Conservation (phyloP, 2,888 invertebrate genomes). For the Noctua janthe region DNA sequence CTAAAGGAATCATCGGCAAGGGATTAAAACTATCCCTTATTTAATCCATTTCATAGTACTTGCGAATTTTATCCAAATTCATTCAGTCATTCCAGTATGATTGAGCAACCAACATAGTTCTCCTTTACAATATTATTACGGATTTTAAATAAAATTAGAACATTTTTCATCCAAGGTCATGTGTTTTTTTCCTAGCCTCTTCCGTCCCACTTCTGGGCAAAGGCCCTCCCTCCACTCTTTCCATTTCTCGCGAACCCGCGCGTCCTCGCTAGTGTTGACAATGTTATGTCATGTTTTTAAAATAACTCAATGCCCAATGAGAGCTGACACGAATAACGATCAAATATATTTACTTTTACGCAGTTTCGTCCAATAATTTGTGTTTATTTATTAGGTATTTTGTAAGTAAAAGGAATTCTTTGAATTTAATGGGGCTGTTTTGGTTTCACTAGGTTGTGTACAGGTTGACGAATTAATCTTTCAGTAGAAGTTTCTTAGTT, state of each 20-base stretch:
- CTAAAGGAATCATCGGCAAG: neutral
- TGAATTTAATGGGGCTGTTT: conserved; percentile 1
- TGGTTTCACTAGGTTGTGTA: neutral
- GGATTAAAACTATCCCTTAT: neutral
- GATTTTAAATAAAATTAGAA: neutral
- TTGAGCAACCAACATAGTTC: neutral
- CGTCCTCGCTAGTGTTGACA: too few relatives aligned
- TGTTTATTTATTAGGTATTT: conserved; percentile 20
- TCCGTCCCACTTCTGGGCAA: too few relatives aligned
- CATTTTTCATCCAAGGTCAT: neutral
- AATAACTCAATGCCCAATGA: conserved; percentile 6
- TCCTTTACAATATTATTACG: neutral
- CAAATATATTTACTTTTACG: neutral
- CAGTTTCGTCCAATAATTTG: neutral
- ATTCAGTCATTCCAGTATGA: neutral
- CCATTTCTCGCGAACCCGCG: too few relatives aligned
- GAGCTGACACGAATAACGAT: neutral
- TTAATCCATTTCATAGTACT: neutral
- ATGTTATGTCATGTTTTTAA: conserved; percentile 1
- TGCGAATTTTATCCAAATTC: neutral
- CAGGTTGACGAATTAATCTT: conserved; percentile 4
- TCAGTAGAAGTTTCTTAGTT: neutral
- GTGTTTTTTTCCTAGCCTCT: too few relatives aligned
- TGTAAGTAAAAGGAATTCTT: conserved; percentile 21
- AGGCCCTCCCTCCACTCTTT: too few relatives aligned